These are phyloP conservation scores for Scarus forsteni DNA, from an alignment of 2,797 vertebrate genomes.

Conservation along the genomic window DNA sequence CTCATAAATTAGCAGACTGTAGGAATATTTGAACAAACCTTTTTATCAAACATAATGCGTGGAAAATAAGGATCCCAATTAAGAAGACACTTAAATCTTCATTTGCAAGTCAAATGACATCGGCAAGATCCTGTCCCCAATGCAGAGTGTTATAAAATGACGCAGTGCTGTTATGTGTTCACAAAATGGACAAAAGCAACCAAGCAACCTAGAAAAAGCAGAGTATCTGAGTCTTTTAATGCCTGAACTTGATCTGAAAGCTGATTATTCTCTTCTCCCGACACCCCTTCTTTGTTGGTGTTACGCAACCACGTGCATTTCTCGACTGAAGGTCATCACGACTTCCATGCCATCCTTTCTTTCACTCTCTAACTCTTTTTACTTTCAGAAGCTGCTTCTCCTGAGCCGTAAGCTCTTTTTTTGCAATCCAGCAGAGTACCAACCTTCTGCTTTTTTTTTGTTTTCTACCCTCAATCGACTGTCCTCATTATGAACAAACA, in stretches of 20 bases:
- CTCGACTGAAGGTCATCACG: slow-evolving; percentile 54
- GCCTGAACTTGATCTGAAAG: slow-evolving; percentile 5
- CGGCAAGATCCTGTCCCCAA: neutral
- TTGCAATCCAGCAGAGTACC: slow-evolving; percentile 20
- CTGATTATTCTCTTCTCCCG: slow-evolving; percentile 8
- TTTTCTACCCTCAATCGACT: slow-evolving; percentile 47
- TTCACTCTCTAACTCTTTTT: slow-evolving; percentile 1
- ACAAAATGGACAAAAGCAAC: too few species aligned
- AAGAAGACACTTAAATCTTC: too few species aligned
- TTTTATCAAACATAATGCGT: neutral
- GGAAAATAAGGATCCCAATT: neutral
- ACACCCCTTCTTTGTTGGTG: slow-evolving; percentile 18
- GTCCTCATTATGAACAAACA: slow-evolving; percentile 53
- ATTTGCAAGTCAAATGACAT: neutral
- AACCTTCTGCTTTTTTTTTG: slow-evolving; percentile 6
- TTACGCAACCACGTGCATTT: slow-evolving; percentile 37
- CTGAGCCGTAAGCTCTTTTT: slow-evolving; percentile 20
- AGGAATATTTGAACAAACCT: neutral
- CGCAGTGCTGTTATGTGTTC: too few species aligned
- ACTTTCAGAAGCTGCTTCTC: slow-evolving; percentile 33
- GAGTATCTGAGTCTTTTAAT: too few species aligned
- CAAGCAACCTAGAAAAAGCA: too few species aligned
- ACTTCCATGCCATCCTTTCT: slow-evolving; percentile 18
- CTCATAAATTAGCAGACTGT: slow-evolving; percentile 1
- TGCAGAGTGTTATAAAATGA: too few species aligned